Evolutionary conservation across 2,888 invertebrate species (phyloP), one percentile per base, ranked within the genome.

Genomic region (Camponotus fellah): DNA sequence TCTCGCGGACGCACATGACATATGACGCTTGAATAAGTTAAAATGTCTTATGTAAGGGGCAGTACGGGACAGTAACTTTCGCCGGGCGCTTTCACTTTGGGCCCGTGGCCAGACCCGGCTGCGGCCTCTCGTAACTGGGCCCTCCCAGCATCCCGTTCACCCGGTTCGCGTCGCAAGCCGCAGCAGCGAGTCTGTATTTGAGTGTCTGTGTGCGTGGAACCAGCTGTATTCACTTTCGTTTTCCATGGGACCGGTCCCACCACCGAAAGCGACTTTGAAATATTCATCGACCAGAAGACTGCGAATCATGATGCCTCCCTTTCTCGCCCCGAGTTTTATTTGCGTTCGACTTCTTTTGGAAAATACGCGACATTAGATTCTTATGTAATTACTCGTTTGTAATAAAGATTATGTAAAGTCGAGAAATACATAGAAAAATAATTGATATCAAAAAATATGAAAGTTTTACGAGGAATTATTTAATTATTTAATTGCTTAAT

Each of bases 31-130:
- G 93, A 93, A 92, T 93, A 93, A 89, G 87, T 91, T 92, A 92
- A 94, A 68, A 92, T 88, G 89, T 90, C 91, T 94, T 94, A 94
- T 91, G 93, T 93, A 94, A 94, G 93, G 90, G 89, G 90, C 46
- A 56, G 92, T 92, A 93, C 60, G 77, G 79, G 79, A 80, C 79
- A 26, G 79, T 89, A 93, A 95, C 94, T 95, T 95, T 95, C 94
- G 94, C 94, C 93, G 91, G 90, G 88, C 92, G 94, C 94, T 94
- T 94, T 95, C 94, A 94, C 94, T 94, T 91, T 86, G 93, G 86
- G 89, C 92, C 86, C 88, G 89, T 87, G 87, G 90, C 90, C 91
- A 88, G 89, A 80, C 86, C 85, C 71, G 49, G 69, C 76, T 43
- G 40, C 76, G 77, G 85, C 86, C 88, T 71, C 82, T 88, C 86